A percentile compares a stretch with the other conserved stretches of the same genome.
These are phyloP conservation scores for Muscina levida DNA, from an alignment of 2,888 invertebrate genomes.

Conservation along the genomic window DNA sequence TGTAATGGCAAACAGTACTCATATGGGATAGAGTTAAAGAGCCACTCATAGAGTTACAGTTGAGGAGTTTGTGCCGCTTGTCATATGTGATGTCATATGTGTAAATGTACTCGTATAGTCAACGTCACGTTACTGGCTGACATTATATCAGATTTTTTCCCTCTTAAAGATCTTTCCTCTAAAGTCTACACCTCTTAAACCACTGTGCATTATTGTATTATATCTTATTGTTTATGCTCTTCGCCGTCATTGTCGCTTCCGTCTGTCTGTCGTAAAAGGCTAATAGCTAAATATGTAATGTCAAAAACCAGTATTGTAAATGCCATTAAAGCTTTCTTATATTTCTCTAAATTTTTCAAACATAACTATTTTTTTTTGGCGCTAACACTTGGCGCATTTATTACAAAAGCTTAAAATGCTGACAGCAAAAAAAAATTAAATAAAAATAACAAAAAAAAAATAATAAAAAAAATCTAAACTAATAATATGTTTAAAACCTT, in stretches of 20 bases:
- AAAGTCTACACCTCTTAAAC: too few species aligned
- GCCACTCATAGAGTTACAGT: too few species aligned
- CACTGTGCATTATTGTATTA: too few species aligned
- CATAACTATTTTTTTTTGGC: slow-evolving; percentile 15
- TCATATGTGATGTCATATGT: too few species aligned
- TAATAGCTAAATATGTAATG: background rate
- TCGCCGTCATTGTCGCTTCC: background rate
- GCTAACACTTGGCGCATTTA: slow-evolving; percentile 26
- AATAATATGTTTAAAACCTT: slow-evolving; percentile 45
- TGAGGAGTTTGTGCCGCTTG: too few species aligned
- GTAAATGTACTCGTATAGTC: too few species aligned
- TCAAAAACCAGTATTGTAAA: background rate
- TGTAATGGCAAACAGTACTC: too few species aligned
- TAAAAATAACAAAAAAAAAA: background rate
- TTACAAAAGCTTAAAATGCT: background rate
- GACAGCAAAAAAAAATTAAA: background rate
- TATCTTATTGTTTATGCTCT: background rate
- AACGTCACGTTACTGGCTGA: too few species aligned
- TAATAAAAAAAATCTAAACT: background rate
- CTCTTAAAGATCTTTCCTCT: too few species aligned
- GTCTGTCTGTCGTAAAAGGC: background rate
- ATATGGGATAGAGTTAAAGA: too few species aligned
- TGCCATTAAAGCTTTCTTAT: background rate
- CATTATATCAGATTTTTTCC: too few species aligned
- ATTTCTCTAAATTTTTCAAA: too few species aligned